phyloP scores from a whole-genome alignment of 2,113 vertebrate species.

The Brachyhypopomus gauderio region DNA sequence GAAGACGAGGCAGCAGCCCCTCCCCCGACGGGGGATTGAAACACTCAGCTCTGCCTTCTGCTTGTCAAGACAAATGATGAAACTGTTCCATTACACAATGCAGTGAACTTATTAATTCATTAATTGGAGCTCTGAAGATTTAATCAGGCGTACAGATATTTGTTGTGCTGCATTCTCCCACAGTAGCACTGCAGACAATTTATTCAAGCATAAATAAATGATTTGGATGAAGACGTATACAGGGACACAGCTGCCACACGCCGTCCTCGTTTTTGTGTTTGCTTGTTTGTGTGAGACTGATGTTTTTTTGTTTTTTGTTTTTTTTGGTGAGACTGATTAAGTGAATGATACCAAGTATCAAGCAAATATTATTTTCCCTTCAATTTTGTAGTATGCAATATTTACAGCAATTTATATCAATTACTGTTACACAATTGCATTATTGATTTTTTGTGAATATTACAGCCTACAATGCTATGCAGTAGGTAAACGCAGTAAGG shows the following conservation, averaged over 20 bases:
- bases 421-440: background rate
- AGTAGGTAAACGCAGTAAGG: too few species aligned
- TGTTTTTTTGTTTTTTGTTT: background rate
- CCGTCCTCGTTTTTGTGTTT: background rate
- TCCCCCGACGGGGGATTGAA: background rate
- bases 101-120: slow-evolving; percentile 40
- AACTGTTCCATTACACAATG: slow-evolving; percentile 34
- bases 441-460: background rate
- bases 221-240: slow-evolving; percentile 4
- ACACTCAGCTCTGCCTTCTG: background rate
- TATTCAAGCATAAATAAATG: slow-evolving; percentile 13
- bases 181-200: slow-evolving; percentile 22
- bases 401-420: background rate
- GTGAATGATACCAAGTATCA: background rate
- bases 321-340: background rate
- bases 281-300: background rate
- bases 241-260: background rate
- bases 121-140: slow-evolving; percentile 41
- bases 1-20: background rate
- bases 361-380: background rate
- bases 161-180: slow-evolving; percentile 15
- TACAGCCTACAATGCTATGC: background rate
- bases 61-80: slow-evolving; percentile 24
- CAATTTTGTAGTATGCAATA: background rate
- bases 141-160: slow-evolving; percentile 35